Conservation (phyloP, 1,140 invertebrate genomes). For the Mya arenaria region DNA sequence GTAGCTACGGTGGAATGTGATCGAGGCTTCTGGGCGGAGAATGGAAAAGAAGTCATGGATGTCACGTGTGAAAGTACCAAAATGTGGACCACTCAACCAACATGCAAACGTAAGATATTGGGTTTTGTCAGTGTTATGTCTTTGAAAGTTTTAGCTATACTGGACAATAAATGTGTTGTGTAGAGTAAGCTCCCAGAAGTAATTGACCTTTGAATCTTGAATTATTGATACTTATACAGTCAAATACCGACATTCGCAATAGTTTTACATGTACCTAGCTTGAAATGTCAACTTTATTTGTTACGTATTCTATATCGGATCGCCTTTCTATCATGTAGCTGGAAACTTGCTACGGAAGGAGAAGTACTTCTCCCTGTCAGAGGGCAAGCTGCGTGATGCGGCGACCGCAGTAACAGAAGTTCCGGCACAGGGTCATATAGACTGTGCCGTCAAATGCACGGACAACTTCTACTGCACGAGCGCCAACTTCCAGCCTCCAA, state of each 20-base stretch:
- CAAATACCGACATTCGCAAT: background rate
- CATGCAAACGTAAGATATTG: background rate
- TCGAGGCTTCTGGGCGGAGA: background rate
- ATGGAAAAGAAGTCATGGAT: background rate
- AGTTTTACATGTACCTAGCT: background rate
- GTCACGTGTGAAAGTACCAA: background rate
- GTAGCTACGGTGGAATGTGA: background rate
- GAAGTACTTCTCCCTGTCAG: background rate
- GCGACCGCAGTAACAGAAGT: background rate
- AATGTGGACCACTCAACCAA: background rate
- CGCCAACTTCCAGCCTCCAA: background rate
- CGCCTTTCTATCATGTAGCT: background rate
- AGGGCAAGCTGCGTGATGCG: background rate
- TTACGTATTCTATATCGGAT: background rate
- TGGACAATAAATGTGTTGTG: background rate
- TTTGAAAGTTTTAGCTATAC: background rate
- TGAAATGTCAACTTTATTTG: background rate
- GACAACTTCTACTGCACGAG: background rate
- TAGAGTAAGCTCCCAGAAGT: background rate
- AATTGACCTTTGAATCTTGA: background rate
- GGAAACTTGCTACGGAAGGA: background rate
- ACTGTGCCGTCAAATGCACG: background rate
- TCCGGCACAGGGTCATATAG: background rate
- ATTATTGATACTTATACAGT: background rate
- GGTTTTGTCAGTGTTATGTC: background rate